A percentile compares a stretch with the other conserved stretches of the same genome.
phyloP scores from a whole-genome alignment of 1,140 invertebrate genomes.

The Drosophila nikananu region DNA sequence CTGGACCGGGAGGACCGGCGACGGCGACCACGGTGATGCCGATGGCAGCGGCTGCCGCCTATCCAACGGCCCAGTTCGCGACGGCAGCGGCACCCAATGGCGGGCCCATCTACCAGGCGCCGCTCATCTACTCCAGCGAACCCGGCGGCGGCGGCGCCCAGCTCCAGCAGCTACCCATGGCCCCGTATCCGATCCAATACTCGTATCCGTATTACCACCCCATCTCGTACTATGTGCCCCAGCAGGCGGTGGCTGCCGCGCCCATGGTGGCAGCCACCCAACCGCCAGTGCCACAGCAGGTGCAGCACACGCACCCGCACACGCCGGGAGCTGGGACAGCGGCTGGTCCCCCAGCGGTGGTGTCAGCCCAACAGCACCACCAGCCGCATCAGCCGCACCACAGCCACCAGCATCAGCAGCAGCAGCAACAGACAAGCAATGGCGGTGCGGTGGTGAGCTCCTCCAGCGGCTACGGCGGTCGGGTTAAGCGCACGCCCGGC shows the following conservation, averaged over 20 bases:
- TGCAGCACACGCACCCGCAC: conserved; percentile 45
- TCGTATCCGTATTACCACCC: conserved; percentile 83
- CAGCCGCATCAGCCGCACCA: conserved; percentile 39
- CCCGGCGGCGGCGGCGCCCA: conserved; percentile 68
- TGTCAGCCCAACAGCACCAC: conserved; percentile 44
- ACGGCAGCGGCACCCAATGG: conserved; percentile 71
- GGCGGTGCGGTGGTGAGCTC: conserved; percentile 30
- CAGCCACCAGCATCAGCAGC: conserved; percentile 8
- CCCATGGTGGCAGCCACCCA: conserved; percentile 61
- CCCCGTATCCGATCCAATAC: conserved; percentile 83
- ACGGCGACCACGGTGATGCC: conserved; percentile 72
- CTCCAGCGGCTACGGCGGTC: conserved; percentile 46
- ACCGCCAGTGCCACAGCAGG: conserved; percentile 42
- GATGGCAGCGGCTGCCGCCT: conserved; percentile 69
- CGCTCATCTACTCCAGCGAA: conserved; percentile 82
- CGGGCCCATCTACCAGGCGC: conserved; percentile 80
- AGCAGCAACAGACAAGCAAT: conserved; percentile 28
- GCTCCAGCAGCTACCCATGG: conserved; percentile 81
- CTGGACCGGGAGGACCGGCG: conserved; percentile 59
- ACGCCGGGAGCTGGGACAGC: conserved; percentile 53
- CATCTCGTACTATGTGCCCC: conserved; percentile 83
- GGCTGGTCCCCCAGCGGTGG: conserved; percentile 69
- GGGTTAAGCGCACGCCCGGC: conserved; percentile 75
- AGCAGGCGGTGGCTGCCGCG: conserved; percentile 62
- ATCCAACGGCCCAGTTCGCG: conserved; percentile 77